Base-by-base conservation (phyloP, 2,888 invertebrate species). In the Morpho achilles region DNA sequence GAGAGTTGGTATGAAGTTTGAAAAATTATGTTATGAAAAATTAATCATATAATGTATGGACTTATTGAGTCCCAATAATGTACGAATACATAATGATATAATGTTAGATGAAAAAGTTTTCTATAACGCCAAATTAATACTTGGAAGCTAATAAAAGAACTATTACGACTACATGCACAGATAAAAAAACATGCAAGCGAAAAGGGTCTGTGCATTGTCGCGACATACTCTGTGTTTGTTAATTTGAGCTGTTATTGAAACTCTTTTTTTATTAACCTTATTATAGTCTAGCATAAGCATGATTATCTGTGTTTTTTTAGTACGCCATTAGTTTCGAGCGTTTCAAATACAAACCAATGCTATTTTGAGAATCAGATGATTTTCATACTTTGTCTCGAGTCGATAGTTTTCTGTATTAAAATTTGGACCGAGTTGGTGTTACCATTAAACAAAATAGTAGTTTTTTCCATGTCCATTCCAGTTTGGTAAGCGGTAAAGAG, bases 291-390 rank as follows among this genome's bases (percentile, higher is more conserved):
- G 51, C 54, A 43, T 43, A 61, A 59, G 59, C 61, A 54, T 63
- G 56, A 59, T 46, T 52, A 32, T 47, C n/a, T 41, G 10, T 56
- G 8, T 52, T 57, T 60, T 57, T 60, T 59, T 57, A 60, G 46
- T 51, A 59, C 43, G 6, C 54, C 56, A 59, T 58, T 61, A 53
- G 56, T 58, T 51, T 43, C 48, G 40, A 59, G 54, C 59, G 32
- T 56, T 51, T 56, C 68, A 70, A 79, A 93, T 94, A 94, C 94
- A 93, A 93, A 96, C 96, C 94, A 98, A 93, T 79, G 98, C 97
- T 89, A 99, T 96, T 94, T 99, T 99, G 90, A 97, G 96, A 91
- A 99, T 98, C 87, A 99, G 95, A 92, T 98, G 97, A 87, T 98
- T 98, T 92, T 98, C 98, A 92, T 98, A 98, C 88, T 97, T 96